phyloP scores from a whole-genome alignment of 2,797 vertebrate species.

The Manis crassicaudata region DNA sequence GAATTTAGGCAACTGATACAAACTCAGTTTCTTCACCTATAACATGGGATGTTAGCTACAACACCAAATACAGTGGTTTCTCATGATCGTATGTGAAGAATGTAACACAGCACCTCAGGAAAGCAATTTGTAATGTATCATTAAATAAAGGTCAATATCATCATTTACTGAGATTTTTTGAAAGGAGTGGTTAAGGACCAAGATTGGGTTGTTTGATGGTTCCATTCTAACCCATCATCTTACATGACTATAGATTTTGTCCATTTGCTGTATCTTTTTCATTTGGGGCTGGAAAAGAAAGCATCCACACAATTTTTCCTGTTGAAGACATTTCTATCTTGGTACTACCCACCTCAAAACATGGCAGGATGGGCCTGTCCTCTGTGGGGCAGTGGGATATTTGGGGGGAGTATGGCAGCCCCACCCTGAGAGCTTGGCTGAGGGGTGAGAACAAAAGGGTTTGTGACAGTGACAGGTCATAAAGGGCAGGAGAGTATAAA shows the following conservation, averaged over 20 bases:
- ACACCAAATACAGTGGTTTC: too few relatives aligned
- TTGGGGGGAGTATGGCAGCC: background rate
- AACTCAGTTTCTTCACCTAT: background rate
- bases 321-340: background rate
- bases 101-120: too few relatives aligned
- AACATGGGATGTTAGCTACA: background rate
- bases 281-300: background rate
- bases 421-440: background rate
- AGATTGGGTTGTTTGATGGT: background rate
- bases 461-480: slow-evolving; percentile 60
- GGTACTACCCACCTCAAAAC: background rate
- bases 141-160: background rate
- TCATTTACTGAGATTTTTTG: background rate
- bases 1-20: background rate
- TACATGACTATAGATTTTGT: background rate
- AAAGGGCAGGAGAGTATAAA: slow-evolving; percentile 69
- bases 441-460: slow-evolving; percentile 53
- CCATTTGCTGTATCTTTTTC: background rate
- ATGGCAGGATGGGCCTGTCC: background rate
- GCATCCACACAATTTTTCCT: background rate
- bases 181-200: background rate
- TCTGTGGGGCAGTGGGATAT: background rate
- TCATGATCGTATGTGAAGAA: too few relatives aligned
- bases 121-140: too few relatives aligned
- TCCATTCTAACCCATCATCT: background rate